Evolutionary conservation across 1,140 invertebrate genomes (phyloP).

Genomic region (Drosophila triauraria): DNA sequence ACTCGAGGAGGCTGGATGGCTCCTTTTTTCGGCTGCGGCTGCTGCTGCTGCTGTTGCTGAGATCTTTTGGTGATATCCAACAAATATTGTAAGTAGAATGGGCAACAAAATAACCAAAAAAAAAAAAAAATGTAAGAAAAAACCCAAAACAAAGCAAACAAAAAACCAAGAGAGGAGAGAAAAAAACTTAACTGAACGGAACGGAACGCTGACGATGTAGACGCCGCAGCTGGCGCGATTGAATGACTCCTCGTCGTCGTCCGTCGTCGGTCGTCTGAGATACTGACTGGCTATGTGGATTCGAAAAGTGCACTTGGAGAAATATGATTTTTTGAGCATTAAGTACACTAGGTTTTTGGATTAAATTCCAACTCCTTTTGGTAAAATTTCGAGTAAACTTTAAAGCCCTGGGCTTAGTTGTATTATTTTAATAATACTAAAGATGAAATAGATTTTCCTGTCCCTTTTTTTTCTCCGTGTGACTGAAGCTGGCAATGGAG

Average conservation of each 20-base stretch:
- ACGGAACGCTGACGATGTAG: slow-evolving; percentile 68
- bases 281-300: slow-evolving; percentile 70
- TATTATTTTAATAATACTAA: too few relatives aligned
- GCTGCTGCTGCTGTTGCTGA: slow-evolving; percentile 68
- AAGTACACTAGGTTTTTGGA: too few relatives aligned
- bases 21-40: slow-evolving; percentile 48
- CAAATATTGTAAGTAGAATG: slow-evolving; percentile 83
- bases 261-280: slow-evolving; percentile 67
- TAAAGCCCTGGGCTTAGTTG: too few relatives aligned
- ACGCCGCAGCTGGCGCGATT: slow-evolving; percentile 81
- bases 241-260: slow-evolving; percentile 79
- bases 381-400: background rate
- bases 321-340: background rate
- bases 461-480: background rate
- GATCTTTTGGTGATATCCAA: slow-evolving; percentile 77
- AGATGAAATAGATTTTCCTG: background rate
- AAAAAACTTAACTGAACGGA: slow-evolving; percentile 57
- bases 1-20: slow-evolving; percentile 51
- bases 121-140: slow-evolving; percentile 17
- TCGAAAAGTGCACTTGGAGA: slow-evolving; percentile 21
- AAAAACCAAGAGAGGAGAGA: slow-evolving; percentile 35
- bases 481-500: slow-evolving; percentile 14
- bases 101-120: slow-evolving; percentile 61
- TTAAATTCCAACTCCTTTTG: background rate
- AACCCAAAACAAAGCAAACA: slow-evolving; percentile 44